Conservation (phyloP, 2,797 vertebrate genomes). For the Anniella stebbinsi region DNA sequence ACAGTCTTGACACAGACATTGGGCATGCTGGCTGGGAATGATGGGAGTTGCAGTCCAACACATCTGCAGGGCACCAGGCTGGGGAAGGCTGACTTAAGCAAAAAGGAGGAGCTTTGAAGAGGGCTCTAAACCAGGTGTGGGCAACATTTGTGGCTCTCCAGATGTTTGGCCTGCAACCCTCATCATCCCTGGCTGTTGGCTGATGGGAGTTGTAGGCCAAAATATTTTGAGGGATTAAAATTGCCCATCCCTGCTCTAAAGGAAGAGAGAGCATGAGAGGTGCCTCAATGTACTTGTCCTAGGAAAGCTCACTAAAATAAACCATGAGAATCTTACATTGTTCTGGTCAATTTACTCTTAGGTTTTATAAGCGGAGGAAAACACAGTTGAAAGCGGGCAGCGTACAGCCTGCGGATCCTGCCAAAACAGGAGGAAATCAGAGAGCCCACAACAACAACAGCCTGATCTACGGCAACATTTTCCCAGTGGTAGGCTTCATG, state of each 20-base stretch:
- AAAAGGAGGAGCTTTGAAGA: neutral
- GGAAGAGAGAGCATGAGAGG: too few species aligned
- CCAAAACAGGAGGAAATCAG: neutral
- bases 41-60: too few species aligned
- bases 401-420: neutral
- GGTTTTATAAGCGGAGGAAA: neutral
- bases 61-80: too few species aligned
- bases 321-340: neutral
- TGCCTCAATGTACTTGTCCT: too few species aligned
- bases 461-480: conserved; percentile 16
- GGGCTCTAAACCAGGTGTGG: neutral
- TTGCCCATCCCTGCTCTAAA: neutral
- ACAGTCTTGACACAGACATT: too few species aligned
- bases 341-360: neutral
- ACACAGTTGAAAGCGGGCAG: neutral
- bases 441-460: neutral
- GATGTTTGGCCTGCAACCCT: too few species aligned
- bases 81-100: too few species aligned
- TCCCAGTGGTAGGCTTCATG: neutral
- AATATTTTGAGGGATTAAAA: too few species aligned
- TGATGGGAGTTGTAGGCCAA: too few species aligned
- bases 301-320: accelerated
- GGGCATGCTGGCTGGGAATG: too few species aligned
- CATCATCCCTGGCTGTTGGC: too few species aligned
- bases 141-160: too few species aligned